phyloP scores from a whole-genome alignment of 2,113 vertebrate genomes.

The Nibea albiflora region DNA sequence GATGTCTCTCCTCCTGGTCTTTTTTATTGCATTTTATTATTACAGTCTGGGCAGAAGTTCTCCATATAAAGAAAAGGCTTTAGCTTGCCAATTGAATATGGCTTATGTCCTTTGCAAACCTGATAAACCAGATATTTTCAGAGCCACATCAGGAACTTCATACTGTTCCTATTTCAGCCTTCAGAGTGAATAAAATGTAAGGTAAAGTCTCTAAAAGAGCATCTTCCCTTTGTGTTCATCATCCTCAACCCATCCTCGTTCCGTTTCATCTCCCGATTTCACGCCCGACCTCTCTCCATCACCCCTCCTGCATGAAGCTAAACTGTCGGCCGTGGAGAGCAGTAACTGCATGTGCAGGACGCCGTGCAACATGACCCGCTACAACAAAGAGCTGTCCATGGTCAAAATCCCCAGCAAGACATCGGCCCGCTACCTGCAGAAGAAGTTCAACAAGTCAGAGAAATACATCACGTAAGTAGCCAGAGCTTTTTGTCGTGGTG shows the following conservation, averaged over 20 bases:
- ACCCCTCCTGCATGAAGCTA: conserved; percentile 79
- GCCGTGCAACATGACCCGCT: conserved; percentile 97
- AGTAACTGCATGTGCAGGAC: conserved; percentile 94
- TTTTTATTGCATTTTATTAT: conserved; percentile 36
- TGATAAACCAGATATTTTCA: background rate
- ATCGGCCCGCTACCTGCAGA: conserved; percentile 97
- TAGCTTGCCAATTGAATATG: background rate
- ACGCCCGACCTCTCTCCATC: background rate
- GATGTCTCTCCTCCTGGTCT: background rate
- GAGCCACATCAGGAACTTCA: background rate
- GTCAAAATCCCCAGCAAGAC: conserved; percentile 99
- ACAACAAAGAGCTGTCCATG: conserved; percentile 99
- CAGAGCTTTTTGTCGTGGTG: background rate
- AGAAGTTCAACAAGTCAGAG: conserved; percentile 98
- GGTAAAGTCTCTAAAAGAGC: background rate
- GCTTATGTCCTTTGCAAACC: background rate
- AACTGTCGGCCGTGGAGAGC: conserved; percentile 93
- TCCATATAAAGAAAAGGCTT: conserved; percentile 7
- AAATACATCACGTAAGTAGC: conserved; percentile 95
- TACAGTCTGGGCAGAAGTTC: background rate
- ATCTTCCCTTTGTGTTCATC: conserved; percentile 16
- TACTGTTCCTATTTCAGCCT: background rate
- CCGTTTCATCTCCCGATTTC: background rate
- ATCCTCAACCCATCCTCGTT: conserved; percentile 25
- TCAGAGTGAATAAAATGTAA: background rate